Conservation (phyloP, 1,140 invertebrate species). For the Hypothenemus hampei region DNA sequence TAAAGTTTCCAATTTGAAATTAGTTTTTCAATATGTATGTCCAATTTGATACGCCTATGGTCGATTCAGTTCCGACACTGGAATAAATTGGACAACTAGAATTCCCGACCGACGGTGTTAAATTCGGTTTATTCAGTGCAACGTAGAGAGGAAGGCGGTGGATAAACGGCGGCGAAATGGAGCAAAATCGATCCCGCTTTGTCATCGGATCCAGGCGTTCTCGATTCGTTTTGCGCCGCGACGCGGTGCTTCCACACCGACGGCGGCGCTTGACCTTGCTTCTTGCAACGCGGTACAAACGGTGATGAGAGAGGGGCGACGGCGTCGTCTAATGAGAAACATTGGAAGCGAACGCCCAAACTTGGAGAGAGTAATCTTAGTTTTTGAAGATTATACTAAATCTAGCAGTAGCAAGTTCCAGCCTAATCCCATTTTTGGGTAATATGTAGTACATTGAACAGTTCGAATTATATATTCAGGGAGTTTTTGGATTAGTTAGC, state of each 20-base stretch:
- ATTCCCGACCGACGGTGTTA: constrained; percentile 15
- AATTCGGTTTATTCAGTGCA: constrained; percentile 21
- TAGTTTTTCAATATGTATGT: too few species aligned
- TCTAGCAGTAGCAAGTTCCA: too few species aligned
- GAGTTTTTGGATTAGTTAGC: constrained; percentile 1
- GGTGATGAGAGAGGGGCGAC: not conserved
- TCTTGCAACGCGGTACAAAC: constrained; percentile 11
- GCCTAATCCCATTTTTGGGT: too few species aligned
- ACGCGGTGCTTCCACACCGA: constrained; percentile 5
- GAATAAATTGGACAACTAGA: constrained; percentile 18
- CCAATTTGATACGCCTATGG: constrained; percentile 6
- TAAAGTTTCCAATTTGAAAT: too few species aligned
- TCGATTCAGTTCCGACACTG: not conserved
- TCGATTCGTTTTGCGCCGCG: constrained; percentile 15
- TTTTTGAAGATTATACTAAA: too few species aligned
- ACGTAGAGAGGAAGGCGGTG: constrained; percentile 12
- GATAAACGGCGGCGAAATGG: constrained; percentile 14
- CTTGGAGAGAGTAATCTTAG: too few species aligned
- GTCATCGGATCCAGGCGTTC: constrained; percentile 14
- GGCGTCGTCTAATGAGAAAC: not conserved
- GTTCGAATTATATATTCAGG: too few species aligned
- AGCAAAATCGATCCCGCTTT: constrained; percentile 21
- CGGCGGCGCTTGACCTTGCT: constrained; percentile 14
- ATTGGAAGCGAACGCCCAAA: not conserved
- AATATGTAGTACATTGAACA: too few species aligned